These are phyloP conservation scores for Platycnemis pennipes DNA, from an alignment of 2,888 invertebrate genomes.

Conservation along the genomic window DNA sequence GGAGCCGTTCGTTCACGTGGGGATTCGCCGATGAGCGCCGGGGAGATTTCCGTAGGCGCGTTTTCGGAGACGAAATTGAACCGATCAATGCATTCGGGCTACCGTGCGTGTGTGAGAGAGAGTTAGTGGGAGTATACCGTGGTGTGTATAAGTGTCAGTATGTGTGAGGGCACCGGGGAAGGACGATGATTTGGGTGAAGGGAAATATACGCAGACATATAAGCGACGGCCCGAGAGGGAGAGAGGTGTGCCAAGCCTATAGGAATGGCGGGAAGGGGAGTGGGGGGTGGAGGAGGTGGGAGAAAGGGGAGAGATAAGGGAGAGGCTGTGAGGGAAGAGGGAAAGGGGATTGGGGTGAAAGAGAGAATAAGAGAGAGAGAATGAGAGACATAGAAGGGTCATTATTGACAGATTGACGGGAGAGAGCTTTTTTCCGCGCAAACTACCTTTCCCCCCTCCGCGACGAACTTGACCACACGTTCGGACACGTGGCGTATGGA, in stretches of 20 bases:
- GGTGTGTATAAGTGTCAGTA: too few species aligned
- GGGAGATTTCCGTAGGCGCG: neutral
- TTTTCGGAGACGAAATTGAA: neutral
- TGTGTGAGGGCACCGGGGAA: neutral
- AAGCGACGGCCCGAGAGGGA: neutral
- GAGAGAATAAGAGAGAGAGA: neutral
- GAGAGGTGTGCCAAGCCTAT: neutral
- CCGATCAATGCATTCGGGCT: neutral
- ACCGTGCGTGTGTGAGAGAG: neutral
- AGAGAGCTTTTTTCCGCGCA: neutral
- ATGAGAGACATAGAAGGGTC: slow-evolving; percentile 22
- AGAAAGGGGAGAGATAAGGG: neutral
- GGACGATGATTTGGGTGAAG: neutral
- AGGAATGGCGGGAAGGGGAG: neutral
- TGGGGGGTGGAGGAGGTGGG: neutral
- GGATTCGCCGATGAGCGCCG: neutral
- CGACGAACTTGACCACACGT: slow-evolving; percentile 37
- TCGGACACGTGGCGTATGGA: neutral
- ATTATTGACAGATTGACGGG: slow-evolving; percentile 56
- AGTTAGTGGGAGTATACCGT: too few species aligned
- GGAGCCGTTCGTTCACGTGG: neutral
- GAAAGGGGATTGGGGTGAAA: neutral
- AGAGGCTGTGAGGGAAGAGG: neutral
- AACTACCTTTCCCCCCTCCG: neutral
- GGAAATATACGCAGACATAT: too few species aligned